Evolutionary conservation across 2,888 invertebrate genomes (phyloP).

Genomic region (Nomada ferruginata): DNA sequence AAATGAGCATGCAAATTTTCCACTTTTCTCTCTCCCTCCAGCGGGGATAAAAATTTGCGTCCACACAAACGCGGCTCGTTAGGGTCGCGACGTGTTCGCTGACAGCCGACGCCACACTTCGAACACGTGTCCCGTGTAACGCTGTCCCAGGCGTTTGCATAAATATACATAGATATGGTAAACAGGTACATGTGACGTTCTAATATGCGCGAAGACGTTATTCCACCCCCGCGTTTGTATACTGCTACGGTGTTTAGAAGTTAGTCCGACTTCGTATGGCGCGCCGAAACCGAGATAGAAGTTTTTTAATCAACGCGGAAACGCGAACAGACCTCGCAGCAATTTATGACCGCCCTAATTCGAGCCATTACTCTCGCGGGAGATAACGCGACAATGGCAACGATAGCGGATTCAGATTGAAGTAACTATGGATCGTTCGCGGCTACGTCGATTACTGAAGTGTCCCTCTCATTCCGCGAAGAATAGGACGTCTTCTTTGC

Average conservation of each 20-base stretch:
- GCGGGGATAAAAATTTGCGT: constrained; percentile 55
- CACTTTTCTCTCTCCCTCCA: neutral
- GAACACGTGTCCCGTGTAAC: constrained; percentile 62
- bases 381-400: neutral
- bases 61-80: constrained; percentile 61
- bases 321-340: neutral
- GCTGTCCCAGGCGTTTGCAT: constrained; percentile 41
- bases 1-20: neutral
- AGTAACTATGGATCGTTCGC: constrained; percentile 34
- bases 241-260: constrained; percentile 21
- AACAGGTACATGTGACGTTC: constrained; percentile 67
- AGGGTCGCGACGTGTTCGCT: constrained; percentile 50
- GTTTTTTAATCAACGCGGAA: constrained; percentile 55
- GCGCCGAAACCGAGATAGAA: constrained; percentile 18
- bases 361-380: constrained; percentile 34
- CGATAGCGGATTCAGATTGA: constrained; percentile 17
- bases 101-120: constrained; percentile 36
- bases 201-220: constrained; percentile 55
- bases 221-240: constrained; percentile 6
- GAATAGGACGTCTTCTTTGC: neutral
- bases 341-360: constrained; percentile 56
- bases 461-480: neutral
- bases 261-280: neutral
- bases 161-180: constrained; percentile 75
- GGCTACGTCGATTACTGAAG: constrained; percentile 37